These are phyloP conservation scores for Ceramica pisi DNA, from an alignment of 2,888 invertebrate species.

Conservation along the genomic window DNA sequence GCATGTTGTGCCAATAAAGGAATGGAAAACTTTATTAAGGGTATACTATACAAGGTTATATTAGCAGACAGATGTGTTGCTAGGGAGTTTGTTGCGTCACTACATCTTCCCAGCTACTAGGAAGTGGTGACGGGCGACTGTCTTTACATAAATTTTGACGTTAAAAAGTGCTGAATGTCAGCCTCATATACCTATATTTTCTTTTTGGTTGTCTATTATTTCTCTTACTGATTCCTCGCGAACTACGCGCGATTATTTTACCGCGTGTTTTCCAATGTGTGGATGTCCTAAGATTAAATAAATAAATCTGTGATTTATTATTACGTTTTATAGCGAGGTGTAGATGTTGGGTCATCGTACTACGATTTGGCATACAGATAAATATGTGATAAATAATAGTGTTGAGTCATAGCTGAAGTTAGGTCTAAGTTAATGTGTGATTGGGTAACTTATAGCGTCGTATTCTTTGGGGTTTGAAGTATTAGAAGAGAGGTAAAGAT, in stretches of 20 bases:
- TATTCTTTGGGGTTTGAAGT: too few species aligned
- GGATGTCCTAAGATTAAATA: constrained; percentile 14
- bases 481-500: too few species aligned
- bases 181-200: too few species aligned
- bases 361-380: constrained; percentile 16
- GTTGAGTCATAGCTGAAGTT: constrained; percentile 16
- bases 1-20: neutral
- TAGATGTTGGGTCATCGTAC: constrained; percentile 28
- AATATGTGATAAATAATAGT: neutral
- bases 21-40: neutral
- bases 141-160: too few species aligned
- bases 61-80: too few species aligned
- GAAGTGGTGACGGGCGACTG: too few species aligned
- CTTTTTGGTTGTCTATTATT: too few species aligned
- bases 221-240: neutral
- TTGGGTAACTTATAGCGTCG: neutral
- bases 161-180: too few species aligned
- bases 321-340: constrained; percentile 22
- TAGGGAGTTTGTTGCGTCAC: too few species aligned
- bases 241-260: neutral
- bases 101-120: too few species aligned
- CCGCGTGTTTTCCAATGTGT: neutral
- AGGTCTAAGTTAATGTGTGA: neutral
- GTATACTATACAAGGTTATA: neutral
- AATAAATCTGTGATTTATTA: constrained; percentile 24